Percentiles rank a stretch among this genome's conserved stretches.
These are phyloP conservation scores for Apoderus coryli DNA, from an alignment of 2,888 invertebrate species.

Conservation along the genomic window DNA sequence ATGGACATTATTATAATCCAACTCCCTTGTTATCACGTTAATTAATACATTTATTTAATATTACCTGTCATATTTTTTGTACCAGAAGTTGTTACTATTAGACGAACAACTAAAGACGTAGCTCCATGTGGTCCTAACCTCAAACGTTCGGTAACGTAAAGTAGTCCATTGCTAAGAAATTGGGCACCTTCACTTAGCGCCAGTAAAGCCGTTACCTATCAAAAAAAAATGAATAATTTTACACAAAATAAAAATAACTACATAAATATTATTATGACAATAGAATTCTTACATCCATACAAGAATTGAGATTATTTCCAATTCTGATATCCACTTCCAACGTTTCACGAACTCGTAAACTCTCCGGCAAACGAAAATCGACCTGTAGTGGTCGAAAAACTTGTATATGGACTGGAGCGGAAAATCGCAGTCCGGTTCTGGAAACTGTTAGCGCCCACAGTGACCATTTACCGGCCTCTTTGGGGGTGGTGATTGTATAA, in stretches of 20 bases:
- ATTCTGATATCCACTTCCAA: constrained; percentile 55
- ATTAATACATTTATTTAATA: constrained; percentile 10
- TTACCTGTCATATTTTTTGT: constrained; percentile 51
- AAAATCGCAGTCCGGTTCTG: constrained; percentile 37
- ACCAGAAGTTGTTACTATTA: constrained; percentile 47
- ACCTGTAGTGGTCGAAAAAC: constrained; percentile 48
- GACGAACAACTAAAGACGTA: constrained; percentile 47
- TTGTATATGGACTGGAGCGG: constrained; percentile 42
- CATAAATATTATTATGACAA: too few relatives aligned
- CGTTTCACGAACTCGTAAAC: constrained; percentile 46
- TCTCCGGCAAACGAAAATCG: constrained; percentile 44
- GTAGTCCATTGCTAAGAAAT: constrained; percentile 47
- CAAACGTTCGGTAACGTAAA: constrained; percentile 49
- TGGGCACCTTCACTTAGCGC: constrained; percentile 51
- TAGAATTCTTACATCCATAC: constrained; percentile 59
- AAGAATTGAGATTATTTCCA: constrained; percentile 50
- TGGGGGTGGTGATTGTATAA: constrained; percentile 42
- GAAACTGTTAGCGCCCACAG: constrained; percentile 47
- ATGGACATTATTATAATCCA: too few relatives aligned
- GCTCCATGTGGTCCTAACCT: constrained; percentile 50
- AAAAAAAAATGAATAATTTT: constrained; percentile 10
- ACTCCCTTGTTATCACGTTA: neutral
- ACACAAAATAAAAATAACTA: too few relatives aligned
- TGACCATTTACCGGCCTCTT: constrained; percentile 49
- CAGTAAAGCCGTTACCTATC: constrained; percentile 47